phyloP scores from a whole-genome alignment of 2,888 invertebrate species.

The Cerastis rubricosa region DNA sequence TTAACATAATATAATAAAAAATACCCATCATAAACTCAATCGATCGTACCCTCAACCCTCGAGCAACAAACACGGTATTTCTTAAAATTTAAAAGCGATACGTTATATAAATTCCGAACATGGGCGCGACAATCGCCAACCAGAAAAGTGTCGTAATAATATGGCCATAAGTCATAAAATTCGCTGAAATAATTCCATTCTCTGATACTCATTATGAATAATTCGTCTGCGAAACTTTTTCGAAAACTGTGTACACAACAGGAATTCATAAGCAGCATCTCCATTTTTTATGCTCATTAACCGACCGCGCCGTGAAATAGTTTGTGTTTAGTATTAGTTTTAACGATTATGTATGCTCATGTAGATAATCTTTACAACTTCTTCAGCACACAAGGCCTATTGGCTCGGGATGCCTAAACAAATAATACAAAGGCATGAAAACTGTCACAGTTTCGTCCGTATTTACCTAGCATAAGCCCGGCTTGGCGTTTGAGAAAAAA shows the following conservation, averaged over 20 bases:
- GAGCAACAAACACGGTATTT: conserved; percentile 83
- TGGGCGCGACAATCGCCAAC: conserved; percentile 79
- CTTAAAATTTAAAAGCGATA: conserved; percentile 77
- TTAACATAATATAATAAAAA: conserved; percentile 87
- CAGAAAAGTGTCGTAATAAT: conserved; percentile 83
- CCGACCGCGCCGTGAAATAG: conserved; percentile 72
- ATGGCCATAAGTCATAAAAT: conserved; percentile 83
- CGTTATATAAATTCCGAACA: conserved; percentile 84
- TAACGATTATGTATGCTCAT: conserved; percentile 64
- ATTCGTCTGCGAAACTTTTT: conserved; percentile 85
- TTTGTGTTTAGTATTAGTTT: conserved; percentile 72
- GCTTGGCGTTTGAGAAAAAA: conserved; percentile 63
- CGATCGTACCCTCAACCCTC: conserved; percentile 83
- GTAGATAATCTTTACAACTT: conserved; percentile 57
- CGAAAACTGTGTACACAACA: conserved; percentile 86
- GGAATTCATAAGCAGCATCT: conserved; percentile 84
- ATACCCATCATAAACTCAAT: conserved; percentile 85
- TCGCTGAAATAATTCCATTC: conserved; percentile 75
- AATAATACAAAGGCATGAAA: conserved; percentile 69
- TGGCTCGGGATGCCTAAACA: conserved; percentile 60
- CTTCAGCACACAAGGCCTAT: conserved; percentile 46
- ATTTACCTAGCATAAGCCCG: conserved; percentile 69
- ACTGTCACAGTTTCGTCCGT: conserved; percentile 67
- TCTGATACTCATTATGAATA: conserved; percentile 86
- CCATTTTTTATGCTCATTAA: conserved; percentile 78